A percentile compares a stretch with the other conserved stretches of the same genome.
These are phyloP conservation scores for Porites cylindrica DNA, from an alignment of 92 coral and sea anemone species.

Conservation along the genomic window DNA sequence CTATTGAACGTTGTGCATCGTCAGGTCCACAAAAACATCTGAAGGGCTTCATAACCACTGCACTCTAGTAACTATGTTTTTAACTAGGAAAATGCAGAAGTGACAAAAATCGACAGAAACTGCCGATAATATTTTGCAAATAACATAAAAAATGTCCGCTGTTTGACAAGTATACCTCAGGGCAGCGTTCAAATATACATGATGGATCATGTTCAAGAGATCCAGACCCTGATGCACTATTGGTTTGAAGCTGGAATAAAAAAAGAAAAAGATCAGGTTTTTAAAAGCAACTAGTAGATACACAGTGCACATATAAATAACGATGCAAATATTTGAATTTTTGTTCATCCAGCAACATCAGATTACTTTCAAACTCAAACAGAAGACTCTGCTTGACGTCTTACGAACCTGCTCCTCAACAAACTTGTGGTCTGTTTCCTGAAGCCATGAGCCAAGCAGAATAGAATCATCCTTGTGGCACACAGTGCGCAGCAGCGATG, in stretches of 20 bases:
- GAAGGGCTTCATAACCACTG: no score
- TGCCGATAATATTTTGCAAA: no score
- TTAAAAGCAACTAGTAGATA: background rate
- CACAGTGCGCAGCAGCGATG: slow-evolving; percentile 90
- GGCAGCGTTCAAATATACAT: slow-evolving; percentile 87
- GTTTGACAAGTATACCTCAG: slow-evolving; percentile 61
- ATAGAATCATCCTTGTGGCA: slow-evolving; percentile 98
- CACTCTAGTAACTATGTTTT: no score
- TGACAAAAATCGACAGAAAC: no score
- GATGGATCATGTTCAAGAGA: slow-evolving; percentile 97
- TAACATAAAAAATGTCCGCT: no score
- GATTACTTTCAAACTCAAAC: no score
- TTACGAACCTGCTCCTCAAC: slow-evolving; percentile 95
- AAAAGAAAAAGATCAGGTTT: background rate
- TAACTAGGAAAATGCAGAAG: no score
- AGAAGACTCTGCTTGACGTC: no score
- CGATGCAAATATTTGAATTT: no score
- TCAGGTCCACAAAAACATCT: no score
- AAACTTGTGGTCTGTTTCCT: slow-evolving; percentile 97
- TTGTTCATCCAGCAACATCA: no score
- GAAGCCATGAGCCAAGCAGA: slow-evolving; percentile 94
- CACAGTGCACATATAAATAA: background rate
- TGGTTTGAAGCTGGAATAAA: slow-evolving; percentile 84
- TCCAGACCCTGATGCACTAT: slow-evolving; percentile 99
- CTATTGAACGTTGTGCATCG: no score